Percentiles rank a stretch among this genome's conserved stretches.
Evolutionary conservation across 2,113 vertebrate species (phyloP).

Genomic region (Crotophaga sulcirostris): DNA sequence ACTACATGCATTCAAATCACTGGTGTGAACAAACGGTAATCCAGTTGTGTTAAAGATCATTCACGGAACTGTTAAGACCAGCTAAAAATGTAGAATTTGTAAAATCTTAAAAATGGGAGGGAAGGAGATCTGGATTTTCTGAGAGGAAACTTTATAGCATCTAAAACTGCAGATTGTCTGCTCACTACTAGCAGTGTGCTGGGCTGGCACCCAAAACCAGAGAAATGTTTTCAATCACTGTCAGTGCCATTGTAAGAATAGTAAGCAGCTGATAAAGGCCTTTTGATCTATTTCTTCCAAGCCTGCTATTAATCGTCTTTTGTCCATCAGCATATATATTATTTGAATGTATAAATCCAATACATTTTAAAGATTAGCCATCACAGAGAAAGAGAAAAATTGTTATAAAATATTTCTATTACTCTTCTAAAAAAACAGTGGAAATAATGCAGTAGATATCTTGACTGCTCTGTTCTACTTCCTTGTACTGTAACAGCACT

Average conservation of each 20-base stretch:
- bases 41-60: not conserved
- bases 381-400: not conserved
- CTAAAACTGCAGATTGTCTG: not conserved
- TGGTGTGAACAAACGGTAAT: not conserved
- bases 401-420: not conserved
- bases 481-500: not conserved
- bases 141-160: not conserved
- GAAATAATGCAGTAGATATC: not conserved
- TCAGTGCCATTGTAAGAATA: not conserved
- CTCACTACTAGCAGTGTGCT: not conserved
- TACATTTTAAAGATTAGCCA: not conserved
- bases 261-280: slow-evolving; percentile 24
- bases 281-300: slow-evolving; percentile 18
- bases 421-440: not conserved
- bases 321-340: not conserved
- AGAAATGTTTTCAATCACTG: slow-evolving; percentile 41
- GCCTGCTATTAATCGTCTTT: not conserved
- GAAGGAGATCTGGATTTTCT: not conserved
- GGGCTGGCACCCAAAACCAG: not conserved
- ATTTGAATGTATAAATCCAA: not conserved
- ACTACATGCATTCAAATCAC: not conserved
- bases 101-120: not conserved
- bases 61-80: not conserved
- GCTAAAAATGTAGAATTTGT: not conserved
- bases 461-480: not conserved